Percentiles rank a stretch among this genome's conserved stretches.
Conservation (phyloP, 2,888 invertebrate species). For the Argynnis bischoffii region DNA sequence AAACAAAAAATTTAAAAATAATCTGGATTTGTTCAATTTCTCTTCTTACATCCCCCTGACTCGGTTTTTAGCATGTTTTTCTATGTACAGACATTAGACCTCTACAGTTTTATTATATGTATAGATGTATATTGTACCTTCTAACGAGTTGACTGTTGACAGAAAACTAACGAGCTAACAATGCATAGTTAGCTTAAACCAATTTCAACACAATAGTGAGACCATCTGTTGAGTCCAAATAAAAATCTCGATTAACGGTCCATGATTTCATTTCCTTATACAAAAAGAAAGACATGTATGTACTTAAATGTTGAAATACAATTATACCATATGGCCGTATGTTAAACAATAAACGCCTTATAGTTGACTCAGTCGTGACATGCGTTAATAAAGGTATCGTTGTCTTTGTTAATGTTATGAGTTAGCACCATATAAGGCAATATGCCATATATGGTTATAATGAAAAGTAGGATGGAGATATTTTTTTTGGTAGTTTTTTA, state of each 20-base stretch:
- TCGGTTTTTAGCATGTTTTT: too few relatives aligned
- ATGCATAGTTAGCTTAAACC: conserved; percentile 19
- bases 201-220: conserved; percentile 24
- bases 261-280: conserved; percentile 66
- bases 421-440: background rate
- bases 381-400: conserved; percentile 11
- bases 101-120: too few relatives aligned
- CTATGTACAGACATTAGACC: too few relatives aligned
- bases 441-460: conserved; percentile 6
- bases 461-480: conserved; percentile 1
- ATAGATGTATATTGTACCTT: too few relatives aligned
- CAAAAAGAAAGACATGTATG: conserved; percentile 52
- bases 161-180: conserved; percentile 19
- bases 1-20: too few relatives aligned
- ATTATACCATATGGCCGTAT: conserved; percentile 43
- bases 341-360: conserved; percentile 25
- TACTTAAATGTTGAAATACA: conserved; percentile 52
- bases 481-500: background rate
- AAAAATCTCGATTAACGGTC: conserved; percentile 58
- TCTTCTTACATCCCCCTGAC: too few relatives aligned
- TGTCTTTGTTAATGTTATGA: background rate
- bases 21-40: too few relatives aligned
- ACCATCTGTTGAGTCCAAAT: conserved; percentile 55
- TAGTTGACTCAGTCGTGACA: conserved; percentile 27
- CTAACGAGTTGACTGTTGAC: background rate